These are phyloP conservation scores for Acanthosoma haemorrhoidale DNA, from an alignment of 2,888 invertebrate genomes.

Conservation along the genomic window DNA sequence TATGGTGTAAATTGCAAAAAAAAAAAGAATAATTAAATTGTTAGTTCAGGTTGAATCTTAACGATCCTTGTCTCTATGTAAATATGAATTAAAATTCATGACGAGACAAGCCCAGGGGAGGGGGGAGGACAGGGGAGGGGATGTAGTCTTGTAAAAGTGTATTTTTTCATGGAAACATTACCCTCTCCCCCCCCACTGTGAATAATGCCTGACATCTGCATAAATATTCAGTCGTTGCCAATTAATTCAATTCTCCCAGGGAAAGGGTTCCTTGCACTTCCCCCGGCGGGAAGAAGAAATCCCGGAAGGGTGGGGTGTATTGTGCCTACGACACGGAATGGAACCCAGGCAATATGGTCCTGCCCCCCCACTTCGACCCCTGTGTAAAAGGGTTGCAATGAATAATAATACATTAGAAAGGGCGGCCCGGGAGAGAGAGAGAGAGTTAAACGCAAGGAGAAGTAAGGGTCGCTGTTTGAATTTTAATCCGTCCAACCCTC, in stretches of 20 bases:
- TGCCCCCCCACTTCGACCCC: no score
- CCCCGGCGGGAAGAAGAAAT: not conserved
- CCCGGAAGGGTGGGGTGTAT: not conserved
- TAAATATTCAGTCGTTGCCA: conserved; percentile 33
- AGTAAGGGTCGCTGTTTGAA: not conserved
- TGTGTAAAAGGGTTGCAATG: conserved; percentile 26
- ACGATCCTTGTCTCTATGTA: conserved; percentile 28
- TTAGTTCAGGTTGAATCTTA: conserved; percentile 8
- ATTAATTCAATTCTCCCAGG: conserved; percentile 26
- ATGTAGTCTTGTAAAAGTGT: conserved; percentile 13
- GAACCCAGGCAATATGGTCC: not conserved
- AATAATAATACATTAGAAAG: conserved; percentile 20
- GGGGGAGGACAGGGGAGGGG: not conserved
- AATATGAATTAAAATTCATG: conserved; percentile 36
- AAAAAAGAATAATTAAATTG: conserved; percentile 2
- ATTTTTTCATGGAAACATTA: not conserved
- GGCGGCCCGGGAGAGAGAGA: not conserved
- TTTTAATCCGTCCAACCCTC: not conserved
- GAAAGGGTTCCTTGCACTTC: not conserved
- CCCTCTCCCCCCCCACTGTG: not conserved
- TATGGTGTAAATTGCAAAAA: no score
- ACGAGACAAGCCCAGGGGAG: conserved; percentile 4
- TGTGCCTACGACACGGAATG: not conserved
- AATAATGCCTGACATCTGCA: conserved; percentile 36
- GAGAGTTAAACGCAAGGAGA: not conserved